These are phyloP conservation scores for Puma concolor DNA, from an alignment of 2,113 vertebrate genomes.

Conservation along the genomic window DNA sequence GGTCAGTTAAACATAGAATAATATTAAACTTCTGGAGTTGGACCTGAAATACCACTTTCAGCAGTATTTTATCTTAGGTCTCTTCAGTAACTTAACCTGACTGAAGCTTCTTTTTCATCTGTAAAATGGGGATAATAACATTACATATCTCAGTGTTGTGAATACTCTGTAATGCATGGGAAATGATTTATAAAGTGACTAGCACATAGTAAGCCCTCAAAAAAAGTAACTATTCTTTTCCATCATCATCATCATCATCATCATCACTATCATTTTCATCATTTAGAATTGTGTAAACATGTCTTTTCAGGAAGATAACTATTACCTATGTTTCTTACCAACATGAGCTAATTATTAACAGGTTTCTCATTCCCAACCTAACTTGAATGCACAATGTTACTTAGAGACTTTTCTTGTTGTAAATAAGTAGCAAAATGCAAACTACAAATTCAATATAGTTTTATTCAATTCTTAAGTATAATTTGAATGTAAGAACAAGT, in stretches of 20 bases:
- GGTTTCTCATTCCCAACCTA: neutral
- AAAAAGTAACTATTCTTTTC: neutral
- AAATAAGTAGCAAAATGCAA: neutral
- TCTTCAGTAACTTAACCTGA: neutral
- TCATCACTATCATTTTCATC: neutral
- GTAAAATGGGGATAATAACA: neutral
- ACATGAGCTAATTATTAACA: neutral
- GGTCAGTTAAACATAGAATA: neutral
- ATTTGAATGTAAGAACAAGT: neutral
- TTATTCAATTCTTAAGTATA: neutral
- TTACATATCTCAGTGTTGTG: neutral
- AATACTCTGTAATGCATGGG: neutral
- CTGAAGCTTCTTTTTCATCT: neutral
- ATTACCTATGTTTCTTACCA: neutral
- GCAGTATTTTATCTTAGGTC: neutral
- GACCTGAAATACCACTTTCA: neutral
- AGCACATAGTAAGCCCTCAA: neutral
- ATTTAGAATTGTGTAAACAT: neutral
- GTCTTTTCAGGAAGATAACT: neutral
- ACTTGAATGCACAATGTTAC: neutral
- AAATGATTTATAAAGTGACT: neutral
- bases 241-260: neutral
- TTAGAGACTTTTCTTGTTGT: neutral
- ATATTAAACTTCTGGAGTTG: neutral
- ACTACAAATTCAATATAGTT: neutral